These are phyloP conservation scores for Acrocephalus arundinaceus DNA, from an alignment of 2,113 vertebrate species.

Conservation along the genomic window DNA sequence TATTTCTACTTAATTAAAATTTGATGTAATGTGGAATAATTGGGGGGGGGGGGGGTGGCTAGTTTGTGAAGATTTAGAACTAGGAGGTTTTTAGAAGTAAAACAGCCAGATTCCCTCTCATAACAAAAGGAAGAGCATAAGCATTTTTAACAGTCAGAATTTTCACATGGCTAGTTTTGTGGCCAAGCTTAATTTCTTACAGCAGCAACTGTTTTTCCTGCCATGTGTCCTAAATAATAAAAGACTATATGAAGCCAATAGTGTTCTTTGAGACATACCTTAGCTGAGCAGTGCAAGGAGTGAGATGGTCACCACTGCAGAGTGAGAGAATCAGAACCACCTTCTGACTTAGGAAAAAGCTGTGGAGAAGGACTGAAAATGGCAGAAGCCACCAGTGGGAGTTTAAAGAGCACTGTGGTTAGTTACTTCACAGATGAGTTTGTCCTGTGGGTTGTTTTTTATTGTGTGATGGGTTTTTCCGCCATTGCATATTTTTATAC, in stretches of 20 bases:
- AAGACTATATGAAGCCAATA: background rate
- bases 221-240: background rate
- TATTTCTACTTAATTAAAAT: background rate
- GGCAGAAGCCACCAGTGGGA: background rate
- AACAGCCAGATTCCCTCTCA: background rate
- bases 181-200: background rate
- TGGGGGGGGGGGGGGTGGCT: rapidly evolving
- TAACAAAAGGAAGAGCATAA: background rate
- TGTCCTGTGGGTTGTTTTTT: slow-evolving; percentile 53
- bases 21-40: background rate
- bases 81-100: background rate
- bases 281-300: background rate
- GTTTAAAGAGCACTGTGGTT: slow-evolving; percentile 34
- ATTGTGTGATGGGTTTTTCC: slow-evolving; percentile 73
- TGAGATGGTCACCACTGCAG: background rate
- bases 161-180: background rate
- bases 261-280: background rate
- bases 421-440: slow-evolving; percentile 61
- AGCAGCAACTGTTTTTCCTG: background rate
- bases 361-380: slow-evolving; percentile 40
- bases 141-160: background rate
- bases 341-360: background rate
- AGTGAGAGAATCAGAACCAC: background rate
- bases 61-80: background rate
- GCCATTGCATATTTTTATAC: slow-evolving; percentile 18